phyloP scores from a whole-genome alignment of 2,797 vertebrate species.

The Takifugu ocellatus region DNA sequence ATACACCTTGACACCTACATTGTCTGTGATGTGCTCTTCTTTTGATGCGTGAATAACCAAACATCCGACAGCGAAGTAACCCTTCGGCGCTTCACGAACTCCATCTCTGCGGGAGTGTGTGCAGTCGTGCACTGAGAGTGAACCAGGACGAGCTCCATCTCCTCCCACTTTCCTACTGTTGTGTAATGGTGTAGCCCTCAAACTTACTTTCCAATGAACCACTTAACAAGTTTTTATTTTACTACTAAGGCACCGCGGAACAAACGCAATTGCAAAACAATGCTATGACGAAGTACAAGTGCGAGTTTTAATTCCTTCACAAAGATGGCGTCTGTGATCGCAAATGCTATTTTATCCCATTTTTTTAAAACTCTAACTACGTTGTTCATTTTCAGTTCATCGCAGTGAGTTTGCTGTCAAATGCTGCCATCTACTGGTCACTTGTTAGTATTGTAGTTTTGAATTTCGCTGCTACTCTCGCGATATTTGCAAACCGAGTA shows the following conservation, averaged over 20 bases:
- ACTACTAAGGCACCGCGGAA: no score
- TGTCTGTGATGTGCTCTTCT: neutral
- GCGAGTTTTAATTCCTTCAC: no score
- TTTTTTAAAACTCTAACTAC: no score
- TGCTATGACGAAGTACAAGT: no score
- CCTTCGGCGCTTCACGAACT: neutral
- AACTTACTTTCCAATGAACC: conserved; percentile 1
- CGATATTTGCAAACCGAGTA: conserved; percentile 25
- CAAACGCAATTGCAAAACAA: no score
- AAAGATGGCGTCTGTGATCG: no score
- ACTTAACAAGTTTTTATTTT: no score
- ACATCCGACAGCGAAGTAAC: neutral
- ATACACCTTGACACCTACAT: no score
- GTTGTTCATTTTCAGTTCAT: no score
- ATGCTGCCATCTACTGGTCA: conserved; percentile 28
- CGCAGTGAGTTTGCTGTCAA: neutral
- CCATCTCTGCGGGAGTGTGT: conserved; percentile 2
- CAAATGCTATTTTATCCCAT: no score
- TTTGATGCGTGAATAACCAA: neutral
- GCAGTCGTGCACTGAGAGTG: conserved; percentile 28
- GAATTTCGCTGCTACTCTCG: conserved; percentile 23
- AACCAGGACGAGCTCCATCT: conserved; percentile 8
- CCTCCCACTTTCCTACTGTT: conserved; percentile 46
- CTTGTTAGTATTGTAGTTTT: neutral
- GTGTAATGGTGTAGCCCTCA: conserved; percentile 36